Evolutionary conservation across 2,113 vertebrate genomes (phyloP).

Genomic region (Stictonetta naevosa): DNA sequence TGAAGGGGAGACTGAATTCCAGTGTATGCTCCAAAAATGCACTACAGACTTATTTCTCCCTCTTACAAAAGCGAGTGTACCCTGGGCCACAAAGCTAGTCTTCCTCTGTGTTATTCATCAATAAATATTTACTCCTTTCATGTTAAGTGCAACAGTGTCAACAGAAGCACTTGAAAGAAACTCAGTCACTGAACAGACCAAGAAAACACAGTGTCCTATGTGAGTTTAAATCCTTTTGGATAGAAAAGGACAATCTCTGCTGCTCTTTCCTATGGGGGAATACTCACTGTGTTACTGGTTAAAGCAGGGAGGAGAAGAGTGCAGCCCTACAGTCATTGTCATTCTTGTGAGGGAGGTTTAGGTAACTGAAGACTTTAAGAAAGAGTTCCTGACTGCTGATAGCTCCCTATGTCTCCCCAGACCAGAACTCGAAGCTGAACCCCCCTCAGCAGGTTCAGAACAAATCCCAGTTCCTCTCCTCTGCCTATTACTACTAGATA

Average conservation of each 20-base stretch:
- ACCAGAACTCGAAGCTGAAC: neutral
- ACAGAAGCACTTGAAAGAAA: neutral
- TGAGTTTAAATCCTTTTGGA: neutral
- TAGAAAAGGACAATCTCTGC: neutral
- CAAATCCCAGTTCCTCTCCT: neutral
- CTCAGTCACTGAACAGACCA: neutral
- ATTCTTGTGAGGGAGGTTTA: neutral
- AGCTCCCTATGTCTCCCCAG: neutral
- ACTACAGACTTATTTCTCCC: neutral
- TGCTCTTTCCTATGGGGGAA: neutral
- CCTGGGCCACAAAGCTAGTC: neutral
- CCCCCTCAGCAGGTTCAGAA: neutral
- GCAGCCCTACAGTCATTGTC: neutral
- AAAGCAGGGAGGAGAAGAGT: neutral
- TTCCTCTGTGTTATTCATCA: neutral
- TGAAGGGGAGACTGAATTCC: neutral
- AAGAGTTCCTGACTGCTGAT: neutral
- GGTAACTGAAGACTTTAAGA: neutral
- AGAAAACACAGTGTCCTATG: neutral
- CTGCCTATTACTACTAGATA: neutral
- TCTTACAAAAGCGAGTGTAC: neutral
- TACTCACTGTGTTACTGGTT: neutral
- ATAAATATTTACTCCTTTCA: neutral
- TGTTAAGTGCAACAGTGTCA: neutral
- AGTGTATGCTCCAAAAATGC: neutral